Evolutionary conservation across 2,888 invertebrate genomes (phyloP), one percentile per base, ranked within the genome.

Genomic region (Vesta saturnalis): DNA sequence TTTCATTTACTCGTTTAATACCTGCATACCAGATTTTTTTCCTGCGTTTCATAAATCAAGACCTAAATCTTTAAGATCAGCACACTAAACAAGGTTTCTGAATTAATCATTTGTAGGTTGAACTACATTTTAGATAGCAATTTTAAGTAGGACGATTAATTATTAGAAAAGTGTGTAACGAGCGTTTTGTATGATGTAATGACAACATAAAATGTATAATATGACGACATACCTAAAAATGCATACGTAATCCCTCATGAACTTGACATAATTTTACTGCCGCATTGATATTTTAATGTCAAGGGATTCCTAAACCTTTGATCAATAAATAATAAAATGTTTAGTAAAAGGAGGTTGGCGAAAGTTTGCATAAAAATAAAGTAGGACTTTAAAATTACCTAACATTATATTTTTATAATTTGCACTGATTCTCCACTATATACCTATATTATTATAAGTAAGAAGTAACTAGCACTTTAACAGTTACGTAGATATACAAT

Each of bases 291-390:
- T 23, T 55, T 56, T 55, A 62, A 54, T 62, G 62, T 55, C 43
- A 56, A 61, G 43, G 56, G 56, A 39, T 54, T 62, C 55, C 22
- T 23, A 62, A 62, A 55, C 16, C 18, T 55, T 23, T 46, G 23
- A 62, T 62, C 62, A 22, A 62, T 62, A 56, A 55, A 5, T 52
- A n/a, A 21, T 52, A 52, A 52, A 18, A 19, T 19, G 12, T 52
- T 52, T 19, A 19, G 19, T 58, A 58, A 64, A 64, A 64, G 64
- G 58, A 64, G 64, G 64, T 64, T 64, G 64, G 58, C 23, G 64
- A 64, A 64, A 64, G 64, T 64, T 49, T 21, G 18, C 21, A 21
- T 23, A 46, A 61, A 63, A 60, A 49, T 21, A 2, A 56, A 39
- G 39, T 39, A 39, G 39, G n/a, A 39, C 39, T 39, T 6, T n/a